Evolutionary conservation across 37 sponge, comb jelly and placozoan species (phyloP).

Genomic region (Chondrilla cf. caribensis): DNA sequence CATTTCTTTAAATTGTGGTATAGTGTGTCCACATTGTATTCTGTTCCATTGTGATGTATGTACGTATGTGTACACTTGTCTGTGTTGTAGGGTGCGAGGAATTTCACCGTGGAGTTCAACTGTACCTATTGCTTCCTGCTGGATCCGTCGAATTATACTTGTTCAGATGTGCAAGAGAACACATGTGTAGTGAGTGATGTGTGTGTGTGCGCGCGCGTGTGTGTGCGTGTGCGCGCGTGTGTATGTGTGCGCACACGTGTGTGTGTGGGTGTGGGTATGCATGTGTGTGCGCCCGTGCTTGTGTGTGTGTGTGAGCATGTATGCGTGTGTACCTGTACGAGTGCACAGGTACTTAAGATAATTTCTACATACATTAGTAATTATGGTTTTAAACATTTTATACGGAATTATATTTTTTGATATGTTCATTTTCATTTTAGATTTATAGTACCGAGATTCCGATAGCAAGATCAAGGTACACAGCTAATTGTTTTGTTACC

Average conservation of each 20-base stretch:
- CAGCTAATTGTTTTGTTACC: no score
- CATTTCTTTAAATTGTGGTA: no score
- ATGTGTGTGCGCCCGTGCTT: background rate
- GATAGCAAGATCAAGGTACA: no score
- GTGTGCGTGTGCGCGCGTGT: slow-evolving; percentile 24
- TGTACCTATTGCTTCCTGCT: slow-evolving; percentile 70
- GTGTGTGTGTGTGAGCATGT: background rate
- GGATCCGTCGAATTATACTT: background rate
- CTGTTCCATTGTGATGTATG: no score
- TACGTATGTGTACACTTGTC: no score
- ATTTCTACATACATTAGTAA: no score
- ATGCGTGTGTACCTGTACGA: background rate
- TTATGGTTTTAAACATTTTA: no score
- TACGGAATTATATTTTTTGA: no score
- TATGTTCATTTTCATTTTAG: no score
- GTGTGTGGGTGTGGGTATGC: slow-evolving; percentile 5
- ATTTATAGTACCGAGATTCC: no score
- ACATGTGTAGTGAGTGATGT: slow-evolving; percentile 2
- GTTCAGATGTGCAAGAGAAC: background rate
- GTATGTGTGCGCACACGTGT: slow-evolving; percentile 3
- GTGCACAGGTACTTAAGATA: no score
- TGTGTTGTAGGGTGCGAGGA: slow-evolving; percentile 41
- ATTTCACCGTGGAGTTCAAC: slow-evolving; percentile 38
- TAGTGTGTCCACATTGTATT: no score
- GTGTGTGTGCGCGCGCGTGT: slow-evolving; percentile 17